Percentiles rank a stretch among this genome's conserved stretches.
These are phyloP conservation scores for Hippasteria phrygiana DNA, from an alignment of 53 echinoderm and acorn worm genomes.

Conservation along the genomic window DNA sequence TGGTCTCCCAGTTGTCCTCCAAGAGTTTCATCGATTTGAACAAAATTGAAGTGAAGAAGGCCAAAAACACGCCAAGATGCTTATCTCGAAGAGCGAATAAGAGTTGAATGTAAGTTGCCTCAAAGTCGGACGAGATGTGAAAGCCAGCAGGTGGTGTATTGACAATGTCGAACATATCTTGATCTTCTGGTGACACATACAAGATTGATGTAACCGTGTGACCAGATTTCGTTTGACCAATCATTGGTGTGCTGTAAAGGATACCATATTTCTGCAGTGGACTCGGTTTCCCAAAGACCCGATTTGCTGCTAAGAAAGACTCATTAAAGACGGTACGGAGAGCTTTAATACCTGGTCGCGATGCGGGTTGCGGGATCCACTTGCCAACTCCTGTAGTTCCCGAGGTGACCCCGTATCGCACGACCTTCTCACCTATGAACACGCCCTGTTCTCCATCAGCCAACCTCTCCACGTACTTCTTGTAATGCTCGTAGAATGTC, in stretches of 20 bases:
- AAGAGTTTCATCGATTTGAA: constrained; percentile 29
- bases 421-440: constrained; percentile 27
- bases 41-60: constrained; percentile 16
- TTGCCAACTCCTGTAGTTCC: constrained; percentile 85
- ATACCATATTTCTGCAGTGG: constrained; percentile 55
- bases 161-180: background rate
- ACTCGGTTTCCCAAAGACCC: constrained; percentile 20
- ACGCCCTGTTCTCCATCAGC: constrained; percentile 64
- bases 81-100: constrained; percentile 34
- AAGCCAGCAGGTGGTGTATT: constrained; percentile 38
- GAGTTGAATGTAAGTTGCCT: constrained; percentile 50
- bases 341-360: background rate
- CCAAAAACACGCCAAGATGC: background rate
- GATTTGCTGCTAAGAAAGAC: background rate
- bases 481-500: constrained; percentile 77
- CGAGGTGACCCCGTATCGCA: constrained; percentile 63
- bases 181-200: background rate
- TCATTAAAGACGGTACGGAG: background rate
- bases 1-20: constrained; percentile 53
- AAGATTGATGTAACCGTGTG: constrained; percentile 35
- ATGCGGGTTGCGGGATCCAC: constrained; percentile 55
- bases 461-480: constrained; percentile 72
- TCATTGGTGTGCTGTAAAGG: constrained; percentile 26
- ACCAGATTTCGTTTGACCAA: constrained; percentile 32
- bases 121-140: constrained; percentile 23